Percentiles rank a stretch among this genome's conserved stretches.
phyloP scores from a whole-genome alignment of 1,140 invertebrate species.

The Limonius californicus region DNA sequence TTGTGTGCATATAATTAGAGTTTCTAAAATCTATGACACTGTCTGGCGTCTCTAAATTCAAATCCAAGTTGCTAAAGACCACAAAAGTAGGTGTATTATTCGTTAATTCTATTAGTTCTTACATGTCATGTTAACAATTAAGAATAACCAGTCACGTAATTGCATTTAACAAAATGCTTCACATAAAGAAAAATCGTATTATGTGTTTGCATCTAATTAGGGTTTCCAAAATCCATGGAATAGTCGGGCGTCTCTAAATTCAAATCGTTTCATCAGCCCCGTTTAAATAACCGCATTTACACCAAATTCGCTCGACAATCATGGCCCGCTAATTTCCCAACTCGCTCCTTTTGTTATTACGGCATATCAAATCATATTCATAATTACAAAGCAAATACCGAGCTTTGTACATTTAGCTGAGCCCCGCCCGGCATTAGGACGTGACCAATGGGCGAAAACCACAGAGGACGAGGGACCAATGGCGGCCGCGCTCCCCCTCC shows the following conservation, averaged over 20 bases:
- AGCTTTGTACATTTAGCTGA: slow-evolving; percentile 30
- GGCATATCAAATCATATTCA: slow-evolving; percentile 47
- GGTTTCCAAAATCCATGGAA: too few species aligned
- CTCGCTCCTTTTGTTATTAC: slow-evolving; percentile 46
- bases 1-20: too few species aligned
- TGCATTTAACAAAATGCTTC: too few species aligned
- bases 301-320: slow-evolving; percentile 40
- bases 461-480: slow-evolving; percentile 25
- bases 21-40: too few species aligned
- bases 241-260: slow-evolving; percentile 35
- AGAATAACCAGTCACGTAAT: too few species aligned
- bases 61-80: too few species aligned
- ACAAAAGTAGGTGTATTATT: not conserved
- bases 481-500: slow-evolving; percentile 16
- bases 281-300: slow-evolving; percentile 40
- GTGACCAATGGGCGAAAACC: slow-evolving; percentile 27
- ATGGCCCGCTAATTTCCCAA: slow-evolving; percentile 45
- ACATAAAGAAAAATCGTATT: too few species aligned
- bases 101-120: too few species aligned
- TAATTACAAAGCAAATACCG: slow-evolving; percentile 48
- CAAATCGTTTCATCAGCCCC: slow-evolving; percentile 44
- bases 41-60: too few species aligned
- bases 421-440: slow-evolving; percentile 26
- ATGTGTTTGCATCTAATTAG: too few species aligned
- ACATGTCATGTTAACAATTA: too few species aligned